Conservation (phyloP, 2,113 vertebrate genomes). For the Oostethus manadensis region DNA sequence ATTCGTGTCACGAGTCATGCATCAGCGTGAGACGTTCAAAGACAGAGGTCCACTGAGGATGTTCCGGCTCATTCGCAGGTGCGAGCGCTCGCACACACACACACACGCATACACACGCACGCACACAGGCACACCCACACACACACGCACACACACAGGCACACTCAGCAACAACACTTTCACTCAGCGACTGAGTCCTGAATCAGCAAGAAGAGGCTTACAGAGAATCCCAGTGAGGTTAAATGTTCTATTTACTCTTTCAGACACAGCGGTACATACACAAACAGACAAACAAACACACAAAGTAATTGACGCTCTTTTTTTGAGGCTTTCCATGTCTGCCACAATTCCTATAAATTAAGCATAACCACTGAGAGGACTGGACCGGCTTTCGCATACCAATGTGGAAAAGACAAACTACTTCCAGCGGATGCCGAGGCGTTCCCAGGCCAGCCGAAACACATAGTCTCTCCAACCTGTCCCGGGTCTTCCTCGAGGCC, state of each 20-base stretch:
- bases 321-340: slow-evolving; percentile 36
- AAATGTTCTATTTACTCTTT: slow-evolving; percentile 51
- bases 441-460: no score
- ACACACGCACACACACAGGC: background rate
- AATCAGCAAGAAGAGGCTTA: slow-evolving; percentile 52
- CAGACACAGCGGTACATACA: slow-evolving; percentile 25
- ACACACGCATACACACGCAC: slow-evolving; percentile 6
- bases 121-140: background rate
- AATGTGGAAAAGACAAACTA: background rate
- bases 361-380: slow-evolving; percentile 30
- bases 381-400: background rate
- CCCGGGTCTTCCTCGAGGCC: no score
- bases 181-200: slow-evolving; percentile 36
- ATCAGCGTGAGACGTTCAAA: slow-evolving; percentile 39
- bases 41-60: slow-evolving; percentile 23
- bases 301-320: background rate
- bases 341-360: slow-evolving; percentile 49
- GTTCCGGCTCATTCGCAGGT: slow-evolving; percentile 11
- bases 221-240: slow-evolving; percentile 46
- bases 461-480: no score
- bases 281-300: slow-evolving; percentile 18
- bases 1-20: slow-evolving; percentile 6
- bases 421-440: no score
- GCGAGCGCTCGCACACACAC: slow-evolving; percentile 4
- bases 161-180: slow-evolving; percentile 30